Conservation (phyloP, 2,888 invertebrate genomes). For the Agrochola macilenta region DNA sequence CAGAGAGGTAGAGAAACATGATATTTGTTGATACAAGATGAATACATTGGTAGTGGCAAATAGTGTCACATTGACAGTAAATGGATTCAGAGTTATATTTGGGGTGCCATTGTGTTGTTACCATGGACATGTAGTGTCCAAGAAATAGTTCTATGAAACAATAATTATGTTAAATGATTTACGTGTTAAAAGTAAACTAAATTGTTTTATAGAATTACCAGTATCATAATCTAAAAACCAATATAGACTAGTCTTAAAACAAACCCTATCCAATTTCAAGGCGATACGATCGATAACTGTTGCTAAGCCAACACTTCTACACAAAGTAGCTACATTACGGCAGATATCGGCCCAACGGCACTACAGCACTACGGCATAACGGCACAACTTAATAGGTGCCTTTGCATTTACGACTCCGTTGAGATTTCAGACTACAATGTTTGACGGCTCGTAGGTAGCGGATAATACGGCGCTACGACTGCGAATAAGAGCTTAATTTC, state of each 20-base stretch:
- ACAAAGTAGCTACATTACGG: slow-evolving; percentile 51
- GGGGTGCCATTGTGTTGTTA: background rate
- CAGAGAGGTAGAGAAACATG: slow-evolving; percentile 9
- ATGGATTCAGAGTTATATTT: slow-evolving; percentile 5
- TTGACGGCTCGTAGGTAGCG: slow-evolving; percentile 47
- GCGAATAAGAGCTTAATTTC: slow-evolving; percentile 57
- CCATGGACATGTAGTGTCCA: background rate
- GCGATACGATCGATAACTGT: slow-evolving; percentile 49
- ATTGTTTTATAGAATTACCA: background rate
- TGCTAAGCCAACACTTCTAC: slow-evolving; percentile 40
- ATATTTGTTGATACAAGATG: slow-evolving; percentile 48
- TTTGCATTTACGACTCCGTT: slow-evolving; percentile 58
- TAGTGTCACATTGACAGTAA: slow-evolving; percentile 34
- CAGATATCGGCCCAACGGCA: slow-evolving; percentile 29
- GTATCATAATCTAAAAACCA: slow-evolving; percentile 2
- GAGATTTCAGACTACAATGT: slow-evolving; percentile 56
- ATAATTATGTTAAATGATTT: background rate
- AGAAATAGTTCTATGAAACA: background rate
- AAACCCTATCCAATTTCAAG: slow-evolving; percentile 7
- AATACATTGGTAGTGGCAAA: slow-evolving; percentile 32
- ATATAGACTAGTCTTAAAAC: slow-evolving; percentile 14
- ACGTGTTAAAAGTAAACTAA: background rate
- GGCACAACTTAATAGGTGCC: slow-evolving; percentile 60
- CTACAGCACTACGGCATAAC: slow-evolving; percentile 32
- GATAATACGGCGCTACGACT: slow-evolving; percentile 27